Evolutionary conservation across 2,888 invertebrate genomes (phyloP), one percentile per base, ranked within the genome.

Genomic region (Caenorhabditis panamensis): DNA sequence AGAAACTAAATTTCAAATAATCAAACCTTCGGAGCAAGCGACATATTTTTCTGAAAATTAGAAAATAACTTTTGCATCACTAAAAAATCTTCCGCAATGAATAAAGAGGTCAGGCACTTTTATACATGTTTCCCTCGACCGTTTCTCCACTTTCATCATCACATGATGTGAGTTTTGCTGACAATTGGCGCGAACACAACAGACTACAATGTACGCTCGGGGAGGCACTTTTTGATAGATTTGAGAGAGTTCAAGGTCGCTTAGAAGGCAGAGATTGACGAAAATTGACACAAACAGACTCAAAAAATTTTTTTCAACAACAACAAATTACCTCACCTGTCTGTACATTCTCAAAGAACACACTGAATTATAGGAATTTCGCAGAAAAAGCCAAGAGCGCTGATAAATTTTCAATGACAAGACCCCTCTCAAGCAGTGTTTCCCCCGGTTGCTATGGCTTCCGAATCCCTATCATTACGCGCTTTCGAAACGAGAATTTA

Each of bases 1-100:
- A n/a, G n/a, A n/a, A n/a, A n/a, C n/a, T n/a, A n/a, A 59, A 18
- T 59, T 13, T 20, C 26, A 11, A 24, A 54, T 24, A n/a, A 1
- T n/a, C 31, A 20, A 24, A 73, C 73, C 66, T 73, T 73, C 28
- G 73, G 73, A 73, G 64, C 73, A 20, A 73, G 73, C 37, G 73
- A 73, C 64, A 73, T 73, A 26, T 6, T 16, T 64, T 54, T 51
- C 64, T 64, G 56, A 9, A 72, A 63, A 22, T 61, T 31, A 22
- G 22, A 63, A 56, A 36, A 44, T 37, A 8, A 5, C 11, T 24
- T 72, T 61, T 28, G 61, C 61, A 41, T 59, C 59, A 49, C 26
- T 6, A 9, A 9, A 9, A 24, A n/a, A 44, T 31, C 9, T 31
- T 9, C 31, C 31, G 31, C 9, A 6, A 4, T 31, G 4, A 5